A percentile compares a stretch with the other conserved stretches of the same genome.
Evolutionary conservation across 2,888 invertebrate species (phyloP).

Genomic region (Agriotes lineatus): DNA sequence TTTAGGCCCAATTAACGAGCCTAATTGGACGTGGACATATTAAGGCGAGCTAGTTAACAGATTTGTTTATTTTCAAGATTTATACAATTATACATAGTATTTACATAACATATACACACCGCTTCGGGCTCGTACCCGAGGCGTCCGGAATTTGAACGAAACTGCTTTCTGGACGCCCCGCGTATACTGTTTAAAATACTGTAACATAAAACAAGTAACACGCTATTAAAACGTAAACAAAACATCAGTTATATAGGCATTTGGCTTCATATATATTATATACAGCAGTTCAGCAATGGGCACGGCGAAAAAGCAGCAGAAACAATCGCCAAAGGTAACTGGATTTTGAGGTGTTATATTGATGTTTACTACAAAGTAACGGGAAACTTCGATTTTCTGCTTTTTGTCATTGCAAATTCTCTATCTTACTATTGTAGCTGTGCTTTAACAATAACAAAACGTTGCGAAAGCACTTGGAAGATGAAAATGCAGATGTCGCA

Average conservation of each 20-base stretch:
- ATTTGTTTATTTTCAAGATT: slow-evolving; percentile 30
- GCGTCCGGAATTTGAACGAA: neutral
- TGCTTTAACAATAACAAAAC: no score
- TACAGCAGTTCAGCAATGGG: neutral
- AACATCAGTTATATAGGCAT: slow-evolving; percentile 5
- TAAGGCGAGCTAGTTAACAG: slow-evolving; percentile 21
- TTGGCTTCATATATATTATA: slow-evolving; percentile 17
- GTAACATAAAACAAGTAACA: slow-evolving; percentile 4
- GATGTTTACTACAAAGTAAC: no score
- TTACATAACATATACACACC: slow-evolving; percentile 26
- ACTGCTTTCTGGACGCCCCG: neutral
- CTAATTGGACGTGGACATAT: neutral
- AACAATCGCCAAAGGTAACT: no score
- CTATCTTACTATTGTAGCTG: no score
- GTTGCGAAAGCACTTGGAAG: no score
- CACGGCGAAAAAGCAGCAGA: no score
- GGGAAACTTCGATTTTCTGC: no score
- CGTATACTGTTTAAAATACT: neutral
- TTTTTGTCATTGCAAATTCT: no score
- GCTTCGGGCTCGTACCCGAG: neutral
- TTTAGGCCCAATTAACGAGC: slow-evolving; percentile 4
- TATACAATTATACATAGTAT: slow-evolving; percentile 34
- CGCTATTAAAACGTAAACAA: slow-evolving; percentile 8
- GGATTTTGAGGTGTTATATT: no score
- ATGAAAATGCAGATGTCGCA: no score